Conservation (phyloP, 2,888 invertebrate species). For the Tipula unca region DNA sequence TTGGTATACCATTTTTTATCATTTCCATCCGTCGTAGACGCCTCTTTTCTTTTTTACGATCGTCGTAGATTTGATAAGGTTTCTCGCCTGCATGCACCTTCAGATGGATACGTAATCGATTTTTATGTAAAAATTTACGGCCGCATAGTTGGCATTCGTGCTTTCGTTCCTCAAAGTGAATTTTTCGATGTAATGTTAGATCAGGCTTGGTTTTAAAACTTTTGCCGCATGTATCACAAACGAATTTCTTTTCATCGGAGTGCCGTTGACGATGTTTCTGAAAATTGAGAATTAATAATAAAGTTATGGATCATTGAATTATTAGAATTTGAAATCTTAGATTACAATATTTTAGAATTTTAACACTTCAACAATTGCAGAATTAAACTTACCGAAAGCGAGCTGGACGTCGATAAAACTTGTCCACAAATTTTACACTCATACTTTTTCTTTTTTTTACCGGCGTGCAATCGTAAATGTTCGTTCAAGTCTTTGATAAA, state of each 20-base stretch:
- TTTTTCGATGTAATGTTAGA: neutral
- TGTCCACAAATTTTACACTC: neutral
- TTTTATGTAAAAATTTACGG: neutral
- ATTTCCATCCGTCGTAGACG: neutral
- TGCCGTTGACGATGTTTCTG: neutral
- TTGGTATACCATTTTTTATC: neutral
- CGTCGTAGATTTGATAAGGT: neutral
- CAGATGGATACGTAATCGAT: neutral
- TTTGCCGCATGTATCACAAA: neutral
- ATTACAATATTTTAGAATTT: too few relatives aligned
- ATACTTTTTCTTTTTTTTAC: neutral
- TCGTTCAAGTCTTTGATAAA: neutral
- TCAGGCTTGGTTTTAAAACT: neutral
- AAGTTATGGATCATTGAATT: neutral
- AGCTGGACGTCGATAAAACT: neutral
- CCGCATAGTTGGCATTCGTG: neutral
- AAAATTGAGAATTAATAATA: neutral
- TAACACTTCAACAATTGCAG: neutral
- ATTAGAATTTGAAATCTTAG: neutral
- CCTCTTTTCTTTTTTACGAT: neutral
- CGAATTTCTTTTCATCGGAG: neutral
- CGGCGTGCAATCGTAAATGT: neutral
- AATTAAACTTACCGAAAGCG: neutral
- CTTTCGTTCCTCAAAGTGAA: neutral
- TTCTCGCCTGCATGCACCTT: neutral